Conservation (phyloP, 2,797 vertebrate species). For the Pelodytes ibericus region DNA sequence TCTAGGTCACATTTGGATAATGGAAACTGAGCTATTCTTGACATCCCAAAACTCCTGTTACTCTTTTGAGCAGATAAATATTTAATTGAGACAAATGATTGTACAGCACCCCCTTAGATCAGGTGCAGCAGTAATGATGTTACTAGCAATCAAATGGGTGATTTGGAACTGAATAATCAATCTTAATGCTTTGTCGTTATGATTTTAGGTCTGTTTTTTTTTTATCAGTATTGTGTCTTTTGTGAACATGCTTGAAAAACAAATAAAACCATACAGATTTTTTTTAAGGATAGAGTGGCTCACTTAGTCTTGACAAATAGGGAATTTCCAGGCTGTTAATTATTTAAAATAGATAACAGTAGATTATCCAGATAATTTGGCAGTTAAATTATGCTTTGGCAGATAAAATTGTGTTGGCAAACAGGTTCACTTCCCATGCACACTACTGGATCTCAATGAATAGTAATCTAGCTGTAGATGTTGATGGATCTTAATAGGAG, state of each 20-base stretch:
- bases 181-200: neutral
- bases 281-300: neutral
- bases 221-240: neutral
- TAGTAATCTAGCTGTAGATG: neutral
- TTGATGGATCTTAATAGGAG: too few species aligned
- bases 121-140: neutral
- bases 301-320: neutral
- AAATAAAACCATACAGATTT: neutral
- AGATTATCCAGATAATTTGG: neutral
- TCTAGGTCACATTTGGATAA: too few species aligned
- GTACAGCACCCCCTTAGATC: too few species aligned
- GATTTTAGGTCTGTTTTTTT: neutral
- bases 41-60: too few species aligned
- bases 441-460: neutral
- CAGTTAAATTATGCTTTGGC: neutral
- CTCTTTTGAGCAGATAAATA: too few species aligned
- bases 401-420: neutral
- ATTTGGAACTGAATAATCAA: neutral
- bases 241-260: neutral
- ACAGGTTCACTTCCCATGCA: neutral
- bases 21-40: too few species aligned
- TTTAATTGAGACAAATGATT: too few species aligned
- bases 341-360: neutral
- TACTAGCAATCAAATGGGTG: neutral
- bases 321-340: constrained; percentile 18